Evolutionary conservation across 1,140 invertebrate genomes (phyloP), one percentile per base, ranked within the genome.

Genomic region (Zaprionus tsacasi): DNA sequence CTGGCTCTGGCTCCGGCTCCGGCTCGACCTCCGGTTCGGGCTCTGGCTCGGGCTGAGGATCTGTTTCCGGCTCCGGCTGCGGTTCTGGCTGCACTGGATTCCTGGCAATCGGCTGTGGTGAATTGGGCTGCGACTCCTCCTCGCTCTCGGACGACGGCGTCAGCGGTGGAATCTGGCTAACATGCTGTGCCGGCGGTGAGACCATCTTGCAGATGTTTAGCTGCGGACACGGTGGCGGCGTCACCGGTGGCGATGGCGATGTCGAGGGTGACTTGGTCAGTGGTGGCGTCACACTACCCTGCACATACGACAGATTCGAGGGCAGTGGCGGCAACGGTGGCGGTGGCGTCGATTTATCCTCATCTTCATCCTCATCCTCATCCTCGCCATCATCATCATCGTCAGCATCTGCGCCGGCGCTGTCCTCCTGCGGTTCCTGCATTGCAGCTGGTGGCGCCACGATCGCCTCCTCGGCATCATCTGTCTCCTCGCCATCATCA

Each of bases 61-160:
- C 66, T 13, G 56, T 36, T 10, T 48, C 15, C 8, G 59, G 63
- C 15, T 58, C 60, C 11, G 78, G 76, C 43, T 76, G 75, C 13
- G 58, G 63, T n/a, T 57, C 65, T n/a, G 78, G 76, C 48, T 76
- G 75, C 15, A 52, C 54, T 4, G 71, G 67, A n/a, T 55, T 60
- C 15, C 65, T 60, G 30, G 77, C 69, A 70, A 78, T 70, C 30
- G 68, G 70, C 30, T 89, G 83, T 33, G 90, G 86, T 10, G 91
- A 92, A 48, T 90, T 87, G 0, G 91, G 85, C 45, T 92, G 91
- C 3, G 91, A 92, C 35, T 92, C 87, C 38, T 91, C 81, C 45
- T 92, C 91, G 64, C 91, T 92, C 57, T 92, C 91, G 1, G 87
- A 90, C 1, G 91, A 91, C 1, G 91, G 91, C 0, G 91, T 92